Evolutionary conservation across 1,140 invertebrate species (phyloP), one percentile per base, ranked within the genome.

Genomic region (Drosophila sproati): DNA sequence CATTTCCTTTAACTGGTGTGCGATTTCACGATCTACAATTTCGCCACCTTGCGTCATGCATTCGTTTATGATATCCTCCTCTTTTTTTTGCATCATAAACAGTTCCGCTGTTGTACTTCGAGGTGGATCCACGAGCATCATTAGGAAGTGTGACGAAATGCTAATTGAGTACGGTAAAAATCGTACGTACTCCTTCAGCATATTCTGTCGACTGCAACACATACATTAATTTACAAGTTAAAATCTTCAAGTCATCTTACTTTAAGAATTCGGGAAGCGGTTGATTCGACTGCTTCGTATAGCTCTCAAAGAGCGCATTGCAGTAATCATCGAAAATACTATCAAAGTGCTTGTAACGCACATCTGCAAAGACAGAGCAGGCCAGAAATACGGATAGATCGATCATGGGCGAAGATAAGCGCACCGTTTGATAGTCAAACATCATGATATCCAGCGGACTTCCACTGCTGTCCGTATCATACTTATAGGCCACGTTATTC

Each of bases 351-450:
- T 63, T 59, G 6, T 73, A 37, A 0, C 92, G 83, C 2, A 92
- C 80, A 8, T 87, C 83, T 0, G 75, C 66, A 29, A 74, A 80
- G 2, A 80, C 35, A 6, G 92, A 92, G 0, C 78, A 7, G 0
- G 78, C 57, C 20, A 92, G 50, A 5, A 91, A 92, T 0, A 86
- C 54, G 0, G 64, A 28, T 0, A 92, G 61, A 69, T 92, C 92
- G 1, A 91, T 55, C 92, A 92, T 92, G 54, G 92, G 92, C 10
- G 92, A 92, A 28, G 72, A 81, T 3, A 81, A 32, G 0, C 91
- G 68, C 43, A 92, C 12, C 0, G 92, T 92, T 63, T 92, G 92
- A 52, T 91, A 91, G 71, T 92, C 92, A 43, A 92, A 92, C 92
- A 92, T 92, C 77, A 92, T 91, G 10, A 80, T 75, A 6, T 86